Percentiles rank a stretch among this genome's conserved stretches.
Evolutionary conservation across 2,797 vertebrate species (phyloP).

Genomic region (Hirundo rustica): DNA sequence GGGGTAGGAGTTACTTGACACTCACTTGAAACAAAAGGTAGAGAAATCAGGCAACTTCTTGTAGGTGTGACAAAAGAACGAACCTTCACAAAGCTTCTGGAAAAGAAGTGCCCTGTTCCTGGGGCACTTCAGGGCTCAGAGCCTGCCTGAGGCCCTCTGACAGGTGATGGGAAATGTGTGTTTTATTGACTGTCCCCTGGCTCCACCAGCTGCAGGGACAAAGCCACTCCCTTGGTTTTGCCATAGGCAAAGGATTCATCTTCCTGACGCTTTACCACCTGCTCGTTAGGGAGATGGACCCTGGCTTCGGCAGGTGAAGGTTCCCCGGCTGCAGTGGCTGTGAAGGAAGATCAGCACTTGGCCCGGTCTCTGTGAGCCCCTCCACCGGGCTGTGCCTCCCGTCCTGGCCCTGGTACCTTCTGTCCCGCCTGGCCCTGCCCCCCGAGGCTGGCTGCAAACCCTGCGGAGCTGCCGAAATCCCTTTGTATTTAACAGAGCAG

Average conservation of each 20-base stretch:
- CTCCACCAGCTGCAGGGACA: not conserved
- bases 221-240: not conserved
- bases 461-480: not conserved
- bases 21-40: not conserved
- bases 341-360: not conserved
- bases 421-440: not conserved
- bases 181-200: not conserved
- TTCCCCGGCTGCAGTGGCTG: not conserved
- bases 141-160: not conserved
- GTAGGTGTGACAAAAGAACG: fast-evolving
- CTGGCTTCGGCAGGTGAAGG: not conserved
- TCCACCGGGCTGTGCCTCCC: fast-evolving
- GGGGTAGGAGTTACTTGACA: not conserved
- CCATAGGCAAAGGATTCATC: not conserved
- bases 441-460: not conserved
- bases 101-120: not conserved
- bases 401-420: not conserved
- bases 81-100: not conserved
- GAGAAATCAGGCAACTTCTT: not conserved
- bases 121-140: not conserved
- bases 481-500: not conserved
- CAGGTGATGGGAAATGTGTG: not conserved
- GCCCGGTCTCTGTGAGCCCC: fast-evolving
- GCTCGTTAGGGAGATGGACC: not conserved
- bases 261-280: not conserved